Base-by-base conservation (phyloP, 2,888 invertebrate genomes). In the Eupelmus urozonus region DNA sequence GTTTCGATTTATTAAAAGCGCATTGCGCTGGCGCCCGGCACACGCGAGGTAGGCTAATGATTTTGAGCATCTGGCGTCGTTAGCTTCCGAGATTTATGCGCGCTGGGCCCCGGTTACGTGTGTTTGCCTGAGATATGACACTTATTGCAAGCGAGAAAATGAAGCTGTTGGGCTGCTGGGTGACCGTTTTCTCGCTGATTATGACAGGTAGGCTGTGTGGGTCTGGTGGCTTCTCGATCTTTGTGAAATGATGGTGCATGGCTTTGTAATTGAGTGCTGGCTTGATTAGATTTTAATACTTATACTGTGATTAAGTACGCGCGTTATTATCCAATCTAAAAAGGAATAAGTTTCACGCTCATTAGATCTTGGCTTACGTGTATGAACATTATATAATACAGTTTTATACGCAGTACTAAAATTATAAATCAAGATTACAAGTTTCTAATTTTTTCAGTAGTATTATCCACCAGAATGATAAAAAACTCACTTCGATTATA, bases 161-260 rank as follows among this genome's bases (percentile, higher is more conserved):
- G 20, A 71, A 51, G 71, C 40, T 23, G 62, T 71, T 62, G 23
- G 40, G 78, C 82, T 76, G 78, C 82, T 16, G 69, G 42, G 18
- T 20, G 29, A 65, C n/a, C 42, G 16, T 18, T n/a, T 20, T 18
- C 49, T 20, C 45, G 5, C 25, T 63, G n/a, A 63, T 63, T 63
- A 45, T 63, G 45, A 42, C 63, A 45, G 25, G 25, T 34, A n/a
- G 20, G 3, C 34, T 34, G 34, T 34, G 9, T 73, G 20, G 63
- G 4, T 51, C 9, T 29, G n/a, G 34, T 34, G 9, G 9, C 34
- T 34, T 34, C 9, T 34, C 34, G 34, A 34, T 34, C 3, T 34
- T 34, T 34, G 3, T 34, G 9, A 34, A 34, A 34, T 34, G 34
- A 34, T 34, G 34, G 34, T 34, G n/a, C n/a, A 51, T 51, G 51